These are phyloP conservation scores for Podabrus alpinus DNA, from an alignment of 2,888 invertebrate genomes.

Conservation along the genomic window DNA sequence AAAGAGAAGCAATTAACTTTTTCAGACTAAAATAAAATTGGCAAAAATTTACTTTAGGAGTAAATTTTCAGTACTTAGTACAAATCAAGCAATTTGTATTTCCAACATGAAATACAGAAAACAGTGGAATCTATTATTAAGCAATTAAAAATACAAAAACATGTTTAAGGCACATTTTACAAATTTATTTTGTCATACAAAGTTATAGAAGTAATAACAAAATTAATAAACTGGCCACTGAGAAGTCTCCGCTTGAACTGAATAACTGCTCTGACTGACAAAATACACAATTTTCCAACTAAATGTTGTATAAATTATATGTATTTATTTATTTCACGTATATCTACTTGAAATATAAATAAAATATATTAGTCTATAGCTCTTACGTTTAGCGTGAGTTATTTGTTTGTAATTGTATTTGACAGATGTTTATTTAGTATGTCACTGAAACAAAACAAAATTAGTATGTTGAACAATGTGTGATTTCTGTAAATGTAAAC, in stretches of 20 bases:
- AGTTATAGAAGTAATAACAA: no score
- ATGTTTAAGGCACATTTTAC: background rate
- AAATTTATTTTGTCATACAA: no score
- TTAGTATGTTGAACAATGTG: background rate
- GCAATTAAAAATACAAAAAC: background rate
- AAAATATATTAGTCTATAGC: background rate
- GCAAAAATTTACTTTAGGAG: no score
- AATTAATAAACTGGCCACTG: background rate
- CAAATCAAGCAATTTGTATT: background rate
- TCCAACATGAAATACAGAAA: background rate
- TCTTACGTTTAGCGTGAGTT: background rate
- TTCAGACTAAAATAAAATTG: background rate
- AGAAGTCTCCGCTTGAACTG: background rate
- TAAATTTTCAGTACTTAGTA: no score
- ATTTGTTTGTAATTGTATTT: background rate
- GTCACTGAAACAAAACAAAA: background rate
- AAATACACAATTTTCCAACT: no score
- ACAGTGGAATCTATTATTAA: background rate
- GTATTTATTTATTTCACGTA: background rate
- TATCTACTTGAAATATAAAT: background rate
- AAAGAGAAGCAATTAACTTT: background rate
- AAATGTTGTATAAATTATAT: background rate
- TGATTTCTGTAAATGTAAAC: background rate
- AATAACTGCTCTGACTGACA: background rate
- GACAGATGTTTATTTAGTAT: background rate